phyloP scores from a whole-genome alignment of 64 coral and sea anemone species.

The Montipora efflorescens region DNA sequence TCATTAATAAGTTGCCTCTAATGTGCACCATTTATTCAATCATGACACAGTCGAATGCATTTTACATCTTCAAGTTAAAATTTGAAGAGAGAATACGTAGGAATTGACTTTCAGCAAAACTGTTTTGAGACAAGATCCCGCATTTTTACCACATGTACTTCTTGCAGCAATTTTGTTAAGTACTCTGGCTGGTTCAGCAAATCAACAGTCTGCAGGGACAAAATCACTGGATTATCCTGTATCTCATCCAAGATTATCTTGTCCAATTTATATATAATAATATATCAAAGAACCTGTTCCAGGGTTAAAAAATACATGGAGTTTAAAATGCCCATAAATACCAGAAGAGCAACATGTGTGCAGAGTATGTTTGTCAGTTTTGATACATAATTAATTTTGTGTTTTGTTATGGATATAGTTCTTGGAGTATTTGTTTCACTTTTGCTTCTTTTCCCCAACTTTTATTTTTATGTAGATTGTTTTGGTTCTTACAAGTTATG shows the following conservation, averaged over 20 bases:
- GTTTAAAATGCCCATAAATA: too few relatives aligned
- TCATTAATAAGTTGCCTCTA: not conserved
- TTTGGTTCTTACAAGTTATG: too few relatives aligned
- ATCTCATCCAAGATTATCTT: too few relatives aligned
- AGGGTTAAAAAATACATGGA: too few relatives aligned
- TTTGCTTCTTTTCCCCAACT: too few relatives aligned
- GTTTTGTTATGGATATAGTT: too few relatives aligned
- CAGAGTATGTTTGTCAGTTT: too few relatives aligned
- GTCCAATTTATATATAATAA: not conserved
- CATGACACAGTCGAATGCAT: too few relatives aligned
- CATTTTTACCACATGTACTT: conserved; percentile 18
- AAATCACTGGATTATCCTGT: not conserved
- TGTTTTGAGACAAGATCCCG: not conserved
- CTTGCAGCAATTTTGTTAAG: not conserved
- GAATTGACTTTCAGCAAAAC: not conserved
- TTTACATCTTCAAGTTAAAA: not conserved
- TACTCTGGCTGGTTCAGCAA: not conserved
- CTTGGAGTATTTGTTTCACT: too few relatives aligned
- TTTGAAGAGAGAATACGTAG: not conserved
- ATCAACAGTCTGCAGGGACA: not conserved
- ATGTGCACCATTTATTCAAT: not conserved
- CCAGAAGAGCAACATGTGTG: too few relatives aligned
- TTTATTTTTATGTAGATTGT: too few relatives aligned
- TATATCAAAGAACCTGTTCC: not conserved
- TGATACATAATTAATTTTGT: too few relatives aligned